Evolutionary conservation across 2,113 vertebrate genomes (phyloP), one percentile per base, ranked within the genome.

Genomic region (Rallus limicola): DNA sequence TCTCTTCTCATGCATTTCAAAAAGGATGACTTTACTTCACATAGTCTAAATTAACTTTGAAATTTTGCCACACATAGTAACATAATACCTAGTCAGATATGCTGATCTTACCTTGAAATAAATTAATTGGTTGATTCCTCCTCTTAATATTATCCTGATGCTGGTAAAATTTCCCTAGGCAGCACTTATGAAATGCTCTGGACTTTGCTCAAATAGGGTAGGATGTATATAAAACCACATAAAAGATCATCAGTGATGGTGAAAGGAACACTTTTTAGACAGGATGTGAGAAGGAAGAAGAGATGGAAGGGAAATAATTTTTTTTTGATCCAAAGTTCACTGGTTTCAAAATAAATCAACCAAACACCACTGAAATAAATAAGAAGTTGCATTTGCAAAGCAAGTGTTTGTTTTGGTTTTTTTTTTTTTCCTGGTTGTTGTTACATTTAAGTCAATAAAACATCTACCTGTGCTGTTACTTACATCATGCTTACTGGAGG

Each of bases 51-150:
- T 94, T 97, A 97, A 97, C 91, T 88, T 94, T 96, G 95, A 97
- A 98, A 92, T 97, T 97, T 94, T 93, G 59, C 92, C 86, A 95
- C 70, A 95, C 74, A 67, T 60, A 85, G 69, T 94, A 97, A 96
- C 97, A 96, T 94, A 96, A 95, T 95, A 86, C 95, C 96, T 92
- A 97, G 93, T 93, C 93, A 96, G 89, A 96, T 94, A 96, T 74
- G 82, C 91, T 95, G 96, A 96, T 96, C 88, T 97, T 97, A 94
- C 90, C 91, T 96, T 82, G 65, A 97, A 97, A 77, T 18, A 98
- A 97, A 98, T 95, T 98, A 98, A 98, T 97, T 97, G 96, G 96
- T 97, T 93, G 90, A 96, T 95, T 97, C 72, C 52, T 92, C 31
- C 85, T 93, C 75, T 84, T 91, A 97, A 95, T 91, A 95, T 83